Base-by-base conservation (phyloP, 2,888 invertebrate species). In the Zaprionus obscuricornis region DNA sequence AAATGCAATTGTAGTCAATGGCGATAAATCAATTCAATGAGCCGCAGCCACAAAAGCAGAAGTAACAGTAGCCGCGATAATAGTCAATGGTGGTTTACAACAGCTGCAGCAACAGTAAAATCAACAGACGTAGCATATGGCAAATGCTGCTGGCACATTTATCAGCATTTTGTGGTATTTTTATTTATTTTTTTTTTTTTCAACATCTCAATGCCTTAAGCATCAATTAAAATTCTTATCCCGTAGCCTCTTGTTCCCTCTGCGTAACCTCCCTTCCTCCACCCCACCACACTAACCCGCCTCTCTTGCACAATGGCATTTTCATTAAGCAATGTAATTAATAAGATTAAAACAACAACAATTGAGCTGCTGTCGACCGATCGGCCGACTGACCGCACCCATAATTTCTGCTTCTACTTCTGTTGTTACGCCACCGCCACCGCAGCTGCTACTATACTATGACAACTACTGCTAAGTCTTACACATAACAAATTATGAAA, bases 291-390 rank as follows among this genome's bases (percentile, higher is more conserved):
- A 20, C 31, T 6, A 24, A 40, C 49, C 1, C 45, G 51, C 42
- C 31, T 2, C 6, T 11, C 31, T 31, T 31, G 4, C 7, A 31
- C 7, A 31, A n/a, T 34, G 34, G 34, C 66, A 40, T 68, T 78
- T 75, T 75, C 75, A 77, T 82, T 79, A 71, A 67, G 40, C 84
- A 69, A 76, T 82, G 81, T 82, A 82, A 82, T 82, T 82, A 82
- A 82, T 86, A 84, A 84, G 86, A 84, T 82, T 86, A 81, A 74
- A 16, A 11, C 16, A 66, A 59, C 74, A 81, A 69, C 81, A 85
- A 81, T 84, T 86, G 81, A 66, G 84, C 63, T 51, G 71, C 27
- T 22, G 29, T 33, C 46, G 49, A 34, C 33, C 78, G 66, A 75
- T 66, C 66, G 75, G 7, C 4, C 34, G 34, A 42, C 11, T 33